These are phyloP conservation scores for Diadophis punctatus DNA, from an alignment of 2,113 vertebrate species.

Conservation along the genomic window DNA sequence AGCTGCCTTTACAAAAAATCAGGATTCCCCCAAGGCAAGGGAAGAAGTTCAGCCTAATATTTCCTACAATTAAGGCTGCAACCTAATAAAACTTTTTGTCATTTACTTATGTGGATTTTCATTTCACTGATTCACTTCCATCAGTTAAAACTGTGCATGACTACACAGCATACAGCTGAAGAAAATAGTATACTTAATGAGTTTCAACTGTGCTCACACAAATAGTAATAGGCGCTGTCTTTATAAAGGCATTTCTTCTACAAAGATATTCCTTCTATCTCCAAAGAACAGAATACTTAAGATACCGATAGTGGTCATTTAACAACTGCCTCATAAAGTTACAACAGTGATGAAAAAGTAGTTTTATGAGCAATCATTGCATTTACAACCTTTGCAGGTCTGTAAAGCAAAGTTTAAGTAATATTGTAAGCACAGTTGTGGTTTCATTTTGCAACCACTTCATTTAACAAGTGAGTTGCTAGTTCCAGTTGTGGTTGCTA, in stretches of 20 bases:
- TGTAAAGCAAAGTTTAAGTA: not conserved
- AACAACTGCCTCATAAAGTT: not conserved
- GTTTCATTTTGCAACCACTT: not conserved
- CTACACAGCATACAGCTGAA: not conserved
- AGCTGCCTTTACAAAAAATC: not conserved
- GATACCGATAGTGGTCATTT: not conserved
- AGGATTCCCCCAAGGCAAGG: not conserved
- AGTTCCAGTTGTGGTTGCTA: not conserved
- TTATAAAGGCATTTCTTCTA: not conserved
- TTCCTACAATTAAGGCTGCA: not conserved
- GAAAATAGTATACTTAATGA: not conserved
- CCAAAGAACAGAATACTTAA: not conserved
- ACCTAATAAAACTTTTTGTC: not conserved
- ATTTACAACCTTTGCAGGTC: not conserved
- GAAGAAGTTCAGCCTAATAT: not conserved
- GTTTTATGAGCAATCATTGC: not conserved
- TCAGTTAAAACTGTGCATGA: not conserved
- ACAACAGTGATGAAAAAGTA: not conserved
- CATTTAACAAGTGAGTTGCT: not conserved
- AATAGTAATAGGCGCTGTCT: not conserved
- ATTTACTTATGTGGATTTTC: not conserved
- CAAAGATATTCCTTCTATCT: not conserved
- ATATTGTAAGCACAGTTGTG: not conserved
- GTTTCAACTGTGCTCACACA: too few species aligned
- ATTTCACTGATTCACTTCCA: not conserved